phyloP scores from a whole-genome alignment of 2,888 invertebrate genomes.

The Scaptomyza reducta region DNA sequence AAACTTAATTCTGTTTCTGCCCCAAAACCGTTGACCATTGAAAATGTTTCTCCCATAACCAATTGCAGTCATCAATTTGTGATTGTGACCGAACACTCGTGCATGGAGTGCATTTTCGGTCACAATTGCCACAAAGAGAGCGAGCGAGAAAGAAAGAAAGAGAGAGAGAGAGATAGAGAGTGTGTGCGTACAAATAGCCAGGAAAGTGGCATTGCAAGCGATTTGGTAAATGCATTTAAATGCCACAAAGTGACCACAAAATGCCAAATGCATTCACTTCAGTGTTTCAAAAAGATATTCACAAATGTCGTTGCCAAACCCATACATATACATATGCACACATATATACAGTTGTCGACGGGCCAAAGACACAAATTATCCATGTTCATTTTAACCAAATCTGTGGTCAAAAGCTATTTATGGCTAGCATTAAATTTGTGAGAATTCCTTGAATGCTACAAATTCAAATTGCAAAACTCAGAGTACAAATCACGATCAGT shows the following conservation, averaged over 20 bases:
- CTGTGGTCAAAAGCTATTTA: slow-evolving; percentile 3
- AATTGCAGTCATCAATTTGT: slow-evolving; percentile 22
- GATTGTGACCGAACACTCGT: slow-evolving; percentile 24
- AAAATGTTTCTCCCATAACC: neutral
- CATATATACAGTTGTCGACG: neutral
- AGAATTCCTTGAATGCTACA: neutral
- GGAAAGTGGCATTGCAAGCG: slow-evolving; percentile 36
- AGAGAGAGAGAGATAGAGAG: neutral
- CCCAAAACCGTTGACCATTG: neutral
- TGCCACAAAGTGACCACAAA: slow-evolving; percentile 69
- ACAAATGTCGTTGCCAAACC: slow-evolving; percentile 10
- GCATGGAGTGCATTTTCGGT: slow-evolving; percentile 23
- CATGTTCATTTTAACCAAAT: slow-evolving; percentile 6
- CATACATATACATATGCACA: too few relatives aligned
- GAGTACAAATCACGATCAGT: too few relatives aligned
- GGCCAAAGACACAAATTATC: neutral
- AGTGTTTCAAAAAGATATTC: slow-evolving; percentile 8
- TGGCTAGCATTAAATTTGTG: slow-evolving; percentile 3
- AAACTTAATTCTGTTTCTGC: neutral
- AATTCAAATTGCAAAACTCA: neutral
- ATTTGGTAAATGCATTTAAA: slow-evolving; percentile 58
- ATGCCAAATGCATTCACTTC: slow-evolving; percentile 60
- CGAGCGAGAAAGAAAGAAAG: slow-evolving; percentile 9
- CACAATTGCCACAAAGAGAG: slow-evolving; percentile 32
- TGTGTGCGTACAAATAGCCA: slow-evolving; percentile 12